Conservation (phyloP, 2,888 invertebrate genomes). For the Polylopha cassiicola region DNA sequence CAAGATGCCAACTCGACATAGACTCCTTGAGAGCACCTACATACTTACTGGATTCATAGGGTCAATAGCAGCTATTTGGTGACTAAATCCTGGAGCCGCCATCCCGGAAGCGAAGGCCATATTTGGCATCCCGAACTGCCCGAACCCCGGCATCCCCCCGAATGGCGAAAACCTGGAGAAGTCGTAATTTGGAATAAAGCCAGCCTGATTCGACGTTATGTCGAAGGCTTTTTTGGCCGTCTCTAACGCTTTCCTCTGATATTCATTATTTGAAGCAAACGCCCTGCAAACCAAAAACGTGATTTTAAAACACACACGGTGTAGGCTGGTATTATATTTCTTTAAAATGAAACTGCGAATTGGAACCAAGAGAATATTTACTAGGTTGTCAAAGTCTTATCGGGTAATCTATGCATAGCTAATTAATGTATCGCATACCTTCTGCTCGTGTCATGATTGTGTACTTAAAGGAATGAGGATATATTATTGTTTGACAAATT, state of each 20-base stretch:
- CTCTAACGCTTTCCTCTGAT: conserved; percentile 52
- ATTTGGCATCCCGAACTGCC: conserved; percentile 29
- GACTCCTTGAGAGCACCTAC: no score
- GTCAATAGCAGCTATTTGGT: conserved; percentile 77
- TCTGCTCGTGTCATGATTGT: no score
- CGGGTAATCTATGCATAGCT: no score
- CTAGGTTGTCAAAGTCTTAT: no score
- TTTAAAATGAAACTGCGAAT: conserved; percentile 5
- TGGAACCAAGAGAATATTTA: background rate
- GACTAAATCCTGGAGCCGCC: conserved; percentile 71
- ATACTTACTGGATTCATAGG: conserved; percentile 79
- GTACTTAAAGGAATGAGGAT: no score
- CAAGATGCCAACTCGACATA: no score
- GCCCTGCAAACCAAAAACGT: conserved; percentile 49
- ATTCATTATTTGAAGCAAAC: conserved; percentile 49
- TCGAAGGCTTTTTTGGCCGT: conserved; percentile 65
- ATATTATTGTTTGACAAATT: no score
- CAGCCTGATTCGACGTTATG: conserved; percentile 52
- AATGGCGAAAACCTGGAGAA: conserved; percentile 44
- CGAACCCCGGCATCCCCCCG: conserved; percentile 31
- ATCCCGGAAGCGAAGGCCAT: conserved; percentile 74
- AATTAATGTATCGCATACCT: no score
- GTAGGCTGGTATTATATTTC: background rate
- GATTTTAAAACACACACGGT: conserved; percentile 29
- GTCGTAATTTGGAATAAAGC: conserved; percentile 47